Evolutionary conservation across 1,140 invertebrate genomes (phyloP).

Genomic region (Trachymyrmex cornetzi): DNA sequence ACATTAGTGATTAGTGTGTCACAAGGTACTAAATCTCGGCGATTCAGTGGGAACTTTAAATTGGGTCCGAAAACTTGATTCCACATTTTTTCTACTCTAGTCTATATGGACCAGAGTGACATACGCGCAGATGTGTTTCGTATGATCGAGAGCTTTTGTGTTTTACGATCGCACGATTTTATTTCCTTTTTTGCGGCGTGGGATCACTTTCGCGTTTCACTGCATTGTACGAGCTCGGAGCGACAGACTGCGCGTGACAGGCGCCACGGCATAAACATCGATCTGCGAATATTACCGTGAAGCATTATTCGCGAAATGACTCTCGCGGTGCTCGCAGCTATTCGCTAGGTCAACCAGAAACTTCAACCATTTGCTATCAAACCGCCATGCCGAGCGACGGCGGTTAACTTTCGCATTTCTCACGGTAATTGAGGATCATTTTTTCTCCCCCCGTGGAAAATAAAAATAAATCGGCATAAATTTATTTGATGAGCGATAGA

Average conservation of each 20-base stretch:
- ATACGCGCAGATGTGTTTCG: slow-evolving; percentile 5
- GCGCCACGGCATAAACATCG: slow-evolving; percentile 59
- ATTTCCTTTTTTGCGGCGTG: slow-evolving; percentile 19
- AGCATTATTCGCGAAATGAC: slow-evolving; percentile 60
- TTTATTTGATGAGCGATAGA: background rate
- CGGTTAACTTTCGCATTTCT: slow-evolving; percentile 29
- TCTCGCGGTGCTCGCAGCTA: slow-evolving; percentile 38
- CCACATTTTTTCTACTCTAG: slow-evolving; percentile 48
- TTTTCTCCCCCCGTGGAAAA: background rate
- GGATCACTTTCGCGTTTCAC: slow-evolving; percentile 56
- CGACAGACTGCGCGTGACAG: slow-evolving; percentile 60
- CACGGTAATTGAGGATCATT: slow-evolving; percentile 11
- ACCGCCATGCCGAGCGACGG: slow-evolving; percentile 12
- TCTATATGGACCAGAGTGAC: background rate
- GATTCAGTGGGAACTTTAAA: slow-evolving; percentile 42
- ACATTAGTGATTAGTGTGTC: slow-evolving; percentile 18
- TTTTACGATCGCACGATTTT: slow-evolving; percentile 55
- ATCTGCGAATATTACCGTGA: slow-evolving; percentile 58
- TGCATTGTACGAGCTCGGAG: slow-evolving; percentile 40
- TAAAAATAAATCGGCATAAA: slow-evolving; percentile 21
- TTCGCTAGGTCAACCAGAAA: slow-evolving; percentile 45
- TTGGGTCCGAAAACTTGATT: background rate
- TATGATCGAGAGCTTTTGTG: slow-evolving; percentile 55
- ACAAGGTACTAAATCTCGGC: slow-evolving; percentile 32
- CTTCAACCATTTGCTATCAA: slow-evolving; percentile 45